These are phyloP conservation scores for Pelochelys cantorii DNA, from an alignment of 2,797 vertebrate species.

Conservation along the genomic window DNA sequence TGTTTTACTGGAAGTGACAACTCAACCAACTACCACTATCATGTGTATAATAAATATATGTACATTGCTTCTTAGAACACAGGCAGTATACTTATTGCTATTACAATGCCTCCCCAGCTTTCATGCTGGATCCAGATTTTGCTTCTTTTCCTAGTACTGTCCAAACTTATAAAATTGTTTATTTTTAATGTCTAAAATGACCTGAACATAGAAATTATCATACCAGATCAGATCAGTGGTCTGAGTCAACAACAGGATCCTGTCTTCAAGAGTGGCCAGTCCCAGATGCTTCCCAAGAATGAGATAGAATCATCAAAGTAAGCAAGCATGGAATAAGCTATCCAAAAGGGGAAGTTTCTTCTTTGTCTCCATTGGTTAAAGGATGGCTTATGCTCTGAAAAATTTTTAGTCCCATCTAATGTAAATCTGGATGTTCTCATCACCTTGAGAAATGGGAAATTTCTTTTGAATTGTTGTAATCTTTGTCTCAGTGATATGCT, in stretches of 20 bases:
- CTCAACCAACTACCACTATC: not conserved
- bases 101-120: not conserved
- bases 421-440: not conserved
- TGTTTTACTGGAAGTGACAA: not conserved
- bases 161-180: not conserved
- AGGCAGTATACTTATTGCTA: not conserved
- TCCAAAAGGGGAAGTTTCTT: not conserved
- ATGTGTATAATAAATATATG: not conserved
- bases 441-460: not conserved
- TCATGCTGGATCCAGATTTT: not conserved
- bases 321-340: not conserved
- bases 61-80: accelerated
- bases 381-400: not conserved
- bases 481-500: not conserved
- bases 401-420: not conserved
- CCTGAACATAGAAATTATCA: not conserved
- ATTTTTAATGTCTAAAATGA: not conserved
- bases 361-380: not conserved
- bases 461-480: not conserved
- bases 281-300: not conserved
- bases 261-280: not conserved
- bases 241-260: not conserved
- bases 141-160: not conserved
- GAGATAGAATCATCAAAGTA: not conserved
- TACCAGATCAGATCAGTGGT: not conserved